Evolutionary conservation across 1,140 invertebrate genomes (phyloP).

Genomic region (Pygmarrhopalites habei): DNA sequence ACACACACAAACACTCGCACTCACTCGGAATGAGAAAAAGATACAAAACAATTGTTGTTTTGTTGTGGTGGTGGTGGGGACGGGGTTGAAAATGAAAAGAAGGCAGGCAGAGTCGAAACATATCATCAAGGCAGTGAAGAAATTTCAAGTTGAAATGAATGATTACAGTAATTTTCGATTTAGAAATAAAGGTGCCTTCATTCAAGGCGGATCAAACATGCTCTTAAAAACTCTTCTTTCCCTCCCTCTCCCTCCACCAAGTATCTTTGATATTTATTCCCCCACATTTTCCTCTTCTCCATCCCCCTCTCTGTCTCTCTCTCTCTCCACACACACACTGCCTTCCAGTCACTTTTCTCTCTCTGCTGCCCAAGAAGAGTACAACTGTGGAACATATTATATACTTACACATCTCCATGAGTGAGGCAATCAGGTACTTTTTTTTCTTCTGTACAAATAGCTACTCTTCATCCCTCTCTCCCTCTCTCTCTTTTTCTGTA

Average conservation of each 20-base stretch:
- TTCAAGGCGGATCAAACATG: constrained; percentile 39
- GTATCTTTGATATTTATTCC: constrained; percentile 21
- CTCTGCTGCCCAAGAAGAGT: too few species aligned
- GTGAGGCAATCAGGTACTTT: too few species aligned
- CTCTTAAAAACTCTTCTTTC: constrained; percentile 14
- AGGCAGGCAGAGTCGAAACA: constrained; percentile 28
- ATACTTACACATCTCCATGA: neutral
- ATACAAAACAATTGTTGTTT: constrained; percentile 7
- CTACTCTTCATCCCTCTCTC: too few species aligned
- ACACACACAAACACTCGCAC: neutral
- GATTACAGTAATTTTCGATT: constrained; percentile 41
- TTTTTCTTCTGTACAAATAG: too few species aligned
- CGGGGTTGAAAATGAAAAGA: constrained; percentile 28
- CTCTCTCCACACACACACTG: neutral
- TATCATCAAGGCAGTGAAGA: constrained; percentile 40
- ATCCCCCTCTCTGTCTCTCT: neutral
- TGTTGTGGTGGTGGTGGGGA: constrained; percentile 7
- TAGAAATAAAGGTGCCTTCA: constrained; percentile 39
- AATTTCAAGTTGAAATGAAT: constrained; percentile 39
- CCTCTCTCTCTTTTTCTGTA: neutral
- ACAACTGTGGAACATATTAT: too few species aligned
- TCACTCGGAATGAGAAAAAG: neutral
- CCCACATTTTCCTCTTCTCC: constrained; percentile 3
- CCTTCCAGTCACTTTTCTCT: too few species aligned
- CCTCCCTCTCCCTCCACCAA: neutral